phyloP scores from a whole-genome alignment of 2,888 invertebrate genomes.

The Drosophila cracens region DNA sequence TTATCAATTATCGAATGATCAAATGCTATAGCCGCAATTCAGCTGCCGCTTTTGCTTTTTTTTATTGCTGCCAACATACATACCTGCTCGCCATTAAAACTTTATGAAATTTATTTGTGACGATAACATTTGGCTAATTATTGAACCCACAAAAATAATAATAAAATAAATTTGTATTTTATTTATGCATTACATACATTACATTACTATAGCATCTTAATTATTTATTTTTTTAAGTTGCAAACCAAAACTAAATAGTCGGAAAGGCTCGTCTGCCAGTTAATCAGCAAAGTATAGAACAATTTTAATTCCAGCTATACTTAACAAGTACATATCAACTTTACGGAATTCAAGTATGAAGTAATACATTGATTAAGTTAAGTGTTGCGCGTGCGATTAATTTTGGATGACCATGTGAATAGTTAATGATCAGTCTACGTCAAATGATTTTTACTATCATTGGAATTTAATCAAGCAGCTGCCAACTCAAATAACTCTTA shows the following conservation, averaged over 20 bases:
- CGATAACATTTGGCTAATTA: neutral
- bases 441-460: neutral
- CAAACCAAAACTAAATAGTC: neutral
- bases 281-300: neutral
- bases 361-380: neutral
- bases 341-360: neutral
- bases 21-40: slow-evolving; percentile 48
- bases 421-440: neutral
- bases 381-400: slow-evolving; percentile 1
- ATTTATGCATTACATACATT: neutral
- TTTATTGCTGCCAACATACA: slow-evolving; percentile 16
- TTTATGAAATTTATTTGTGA: neutral
- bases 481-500: neutral
- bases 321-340: neutral
- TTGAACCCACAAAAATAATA: neutral
- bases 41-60: slow-evolving; percentile 15
- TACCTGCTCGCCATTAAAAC: neutral
- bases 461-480: neutral
- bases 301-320: neutral
- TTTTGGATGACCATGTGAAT: neutral
- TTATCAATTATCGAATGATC: slow-evolving; percentile 61
- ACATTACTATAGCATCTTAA: no score
- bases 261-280: no score
- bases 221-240: neutral
- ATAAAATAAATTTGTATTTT: neutral